Evolutionary conservation across 1,140 invertebrate genomes (phyloP).

Genomic region (Drosophila malerkotliana): DNA sequence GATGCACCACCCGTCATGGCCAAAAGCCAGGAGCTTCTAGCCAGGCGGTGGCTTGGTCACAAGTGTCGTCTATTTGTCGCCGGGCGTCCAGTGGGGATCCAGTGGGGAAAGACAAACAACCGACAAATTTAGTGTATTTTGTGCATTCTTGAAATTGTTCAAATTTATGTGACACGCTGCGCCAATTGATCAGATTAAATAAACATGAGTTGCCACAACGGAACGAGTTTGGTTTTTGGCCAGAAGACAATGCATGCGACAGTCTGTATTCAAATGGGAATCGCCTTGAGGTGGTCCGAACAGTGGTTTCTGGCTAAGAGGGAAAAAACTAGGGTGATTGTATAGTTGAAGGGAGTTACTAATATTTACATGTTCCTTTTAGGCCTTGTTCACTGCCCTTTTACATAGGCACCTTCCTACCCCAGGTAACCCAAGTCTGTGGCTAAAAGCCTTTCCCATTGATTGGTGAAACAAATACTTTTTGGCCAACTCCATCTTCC

Average conservation of each 20-base stretch:
- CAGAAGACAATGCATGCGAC: slow-evolving; percentile 33
- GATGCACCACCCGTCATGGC: slow-evolving; percentile 54
- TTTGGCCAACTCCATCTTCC: background rate
- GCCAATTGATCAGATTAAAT: slow-evolving; percentile 83
- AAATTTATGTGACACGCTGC: slow-evolving; percentile 81
- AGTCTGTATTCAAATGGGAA: slow-evolving; percentile 30
- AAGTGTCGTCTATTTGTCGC: slow-evolving; percentile 62
- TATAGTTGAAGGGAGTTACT: no score
- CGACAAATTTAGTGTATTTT: slow-evolving; percentile 71
- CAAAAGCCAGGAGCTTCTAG: slow-evolving; percentile 27
- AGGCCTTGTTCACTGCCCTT: background rate
- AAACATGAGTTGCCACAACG: slow-evolving; percentile 66
- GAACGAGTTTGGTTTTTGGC: slow-evolving; percentile 24
- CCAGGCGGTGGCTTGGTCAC: slow-evolving; percentile 25
- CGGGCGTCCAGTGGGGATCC: slow-evolving; percentile 1
- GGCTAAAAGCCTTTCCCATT: background rate
- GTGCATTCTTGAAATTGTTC: slow-evolving; percentile 71
- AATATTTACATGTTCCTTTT: no score
- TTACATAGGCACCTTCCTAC: no score
- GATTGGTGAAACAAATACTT: background rate
- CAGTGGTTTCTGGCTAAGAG: slow-evolving; percentile 3
- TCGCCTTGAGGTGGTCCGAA: background rate
- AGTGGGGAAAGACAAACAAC: slow-evolving; percentile 50
- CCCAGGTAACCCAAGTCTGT: background rate
- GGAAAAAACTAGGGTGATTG: background rate